A percentile compares a stretch with the other conserved stretches of the same genome.
These are phyloP conservation scores for Pseudomugil tenellus DNA, from an alignment of 2,797 vertebrate genomes.

Conservation along the genomic window DNA sequence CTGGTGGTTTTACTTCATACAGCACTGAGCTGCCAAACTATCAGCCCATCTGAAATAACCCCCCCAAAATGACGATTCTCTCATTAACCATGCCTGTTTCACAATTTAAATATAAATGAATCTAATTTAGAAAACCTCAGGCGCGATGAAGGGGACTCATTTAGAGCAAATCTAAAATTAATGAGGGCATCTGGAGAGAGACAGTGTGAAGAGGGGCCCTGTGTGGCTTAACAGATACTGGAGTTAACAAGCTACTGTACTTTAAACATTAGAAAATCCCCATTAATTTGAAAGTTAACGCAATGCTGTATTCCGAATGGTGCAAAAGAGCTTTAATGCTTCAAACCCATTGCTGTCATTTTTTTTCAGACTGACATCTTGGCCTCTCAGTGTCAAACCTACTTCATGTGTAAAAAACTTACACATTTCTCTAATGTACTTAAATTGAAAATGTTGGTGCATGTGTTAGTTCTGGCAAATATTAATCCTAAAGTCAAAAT, in stretches of 20 bases:
- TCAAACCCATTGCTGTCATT: conserved; percentile 38
- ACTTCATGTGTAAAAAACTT: conserved; percentile 13
- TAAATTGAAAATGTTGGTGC: conserved; percentile 11
- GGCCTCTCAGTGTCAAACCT: conserved; percentile 38
- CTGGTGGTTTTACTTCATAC: conserved; percentile 51
- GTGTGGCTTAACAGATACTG: conserved; percentile 74
- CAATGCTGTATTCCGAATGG: conserved; percentile 58
- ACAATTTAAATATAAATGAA: conserved; percentile 86
- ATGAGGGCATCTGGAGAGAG: conserved; percentile 80
- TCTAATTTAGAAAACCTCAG: conserved; percentile 81
- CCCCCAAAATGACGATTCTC: conserved; percentile 78
- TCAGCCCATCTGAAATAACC: conserved; percentile 78
- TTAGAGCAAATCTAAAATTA: conserved; percentile 85
- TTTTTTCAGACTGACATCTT: conserved; percentile 40
- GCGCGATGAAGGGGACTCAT: conserved; percentile 79
- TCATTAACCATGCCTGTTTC: conserved; percentile 81
- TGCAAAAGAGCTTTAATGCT: conserved; percentile 55
- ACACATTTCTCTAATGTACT: conserved; percentile 17
- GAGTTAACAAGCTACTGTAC: conserved; percentile 78
- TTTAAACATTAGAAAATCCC: conserved; percentile 74
- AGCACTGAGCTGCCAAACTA: conserved; percentile 56
- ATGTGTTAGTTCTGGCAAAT: conserved; percentile 8
- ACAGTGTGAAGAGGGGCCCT: conserved; percentile 49
- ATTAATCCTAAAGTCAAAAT: conserved; percentile 1
- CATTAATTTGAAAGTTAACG: conserved; percentile 71